These are phyloP conservation scores for Gortyna flavago DNA, from an alignment of 2,888 invertebrate species.

Conservation along the genomic window DNA sequence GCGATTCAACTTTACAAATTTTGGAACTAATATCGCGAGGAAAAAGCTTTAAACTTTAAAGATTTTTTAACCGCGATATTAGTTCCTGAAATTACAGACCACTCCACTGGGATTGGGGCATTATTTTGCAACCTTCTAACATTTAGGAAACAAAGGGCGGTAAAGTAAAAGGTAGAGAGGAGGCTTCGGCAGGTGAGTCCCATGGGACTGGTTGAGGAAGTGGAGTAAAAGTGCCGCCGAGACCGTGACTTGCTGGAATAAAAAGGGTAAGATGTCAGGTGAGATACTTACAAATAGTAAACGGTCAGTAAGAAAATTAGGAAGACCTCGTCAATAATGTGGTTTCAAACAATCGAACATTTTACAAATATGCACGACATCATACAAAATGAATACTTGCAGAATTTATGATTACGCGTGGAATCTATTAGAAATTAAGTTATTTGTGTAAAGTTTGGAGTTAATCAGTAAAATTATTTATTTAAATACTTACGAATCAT, in stretches of 20 bases:
- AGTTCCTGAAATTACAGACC: conserved; percentile 36
- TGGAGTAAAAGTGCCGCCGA: conserved; percentile 69
- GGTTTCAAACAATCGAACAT: not conserved
- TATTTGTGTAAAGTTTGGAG: not conserved
- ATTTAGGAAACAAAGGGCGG: conserved; percentile 79
- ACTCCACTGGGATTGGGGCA: conserved; percentile 50
- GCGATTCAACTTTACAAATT: no score
- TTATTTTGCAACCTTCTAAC: conserved; percentile 64
- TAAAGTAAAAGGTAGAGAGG: conserved; percentile 81
- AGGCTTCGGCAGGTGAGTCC: conserved; percentile 84
- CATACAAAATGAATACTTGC: not conserved
- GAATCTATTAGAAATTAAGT: not conserved
- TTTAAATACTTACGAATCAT: not conserved
- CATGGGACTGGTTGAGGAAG: conserved; percentile 78
- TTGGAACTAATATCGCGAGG: no score
- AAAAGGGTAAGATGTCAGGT: conserved; percentile 29
- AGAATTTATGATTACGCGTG: not conserved
- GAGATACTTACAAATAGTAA: not conserved
- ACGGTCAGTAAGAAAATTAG: not conserved
- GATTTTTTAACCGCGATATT: not conserved
- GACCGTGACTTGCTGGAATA: conserved; percentile 80
- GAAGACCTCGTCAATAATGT: not conserved
- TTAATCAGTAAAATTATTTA: not conserved
- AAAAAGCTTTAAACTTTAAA: no score
- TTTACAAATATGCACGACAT: not conserved